Evolutionary conservation across 2,888 invertebrate genomes (phyloP).

Genomic region (Germaria angustata): DNA sequence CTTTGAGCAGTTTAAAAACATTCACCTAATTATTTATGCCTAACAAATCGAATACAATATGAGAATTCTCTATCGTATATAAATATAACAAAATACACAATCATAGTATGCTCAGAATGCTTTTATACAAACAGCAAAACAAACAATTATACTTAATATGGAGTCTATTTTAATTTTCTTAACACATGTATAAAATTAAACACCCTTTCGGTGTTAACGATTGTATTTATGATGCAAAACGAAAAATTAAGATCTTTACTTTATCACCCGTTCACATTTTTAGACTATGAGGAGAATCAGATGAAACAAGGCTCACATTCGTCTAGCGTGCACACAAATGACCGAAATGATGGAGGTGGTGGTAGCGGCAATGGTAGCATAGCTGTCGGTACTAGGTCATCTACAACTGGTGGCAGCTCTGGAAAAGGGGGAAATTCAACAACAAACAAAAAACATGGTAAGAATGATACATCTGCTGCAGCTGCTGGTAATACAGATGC

Average conservation of each 20-base stretch:
- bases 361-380: slow-evolving; percentile 26
- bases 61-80: too few species aligned
- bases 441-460: slow-evolving; percentile 73
- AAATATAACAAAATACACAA: too few species aligned
- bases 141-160: too few species aligned
- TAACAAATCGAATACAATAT: too few species aligned
- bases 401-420: slow-evolving; percentile 57
- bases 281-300: slow-evolving; percentile 78
- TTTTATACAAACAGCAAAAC: too few species aligned
- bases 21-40: too few species aligned
- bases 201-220: too few species aligned
- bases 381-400: slow-evolving; percentile 12
- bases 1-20: too few species aligned
- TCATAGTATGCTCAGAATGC: too few species aligned
- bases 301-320: slow-evolving; percentile 44
- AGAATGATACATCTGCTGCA: slow-evolving; percentile 73
- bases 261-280: not conserved
- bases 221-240: too few species aligned
- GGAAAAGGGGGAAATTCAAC: slow-evolving; percentile 65
- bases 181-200: too few species aligned
- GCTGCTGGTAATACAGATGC: slow-evolving; percentile 69
- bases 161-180: too few species aligned
- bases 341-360: slow-evolving; percentile 59
- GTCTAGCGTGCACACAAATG: slow-evolving; percentile 48
- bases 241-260: not conserved